A percentile compares a stretch with the other conserved stretches of the same genome.
These are phyloP conservation scores for Gymnocypris eckloni DNA, from an alignment of 2,797 vertebrate genomes.

Conservation along the genomic window DNA sequence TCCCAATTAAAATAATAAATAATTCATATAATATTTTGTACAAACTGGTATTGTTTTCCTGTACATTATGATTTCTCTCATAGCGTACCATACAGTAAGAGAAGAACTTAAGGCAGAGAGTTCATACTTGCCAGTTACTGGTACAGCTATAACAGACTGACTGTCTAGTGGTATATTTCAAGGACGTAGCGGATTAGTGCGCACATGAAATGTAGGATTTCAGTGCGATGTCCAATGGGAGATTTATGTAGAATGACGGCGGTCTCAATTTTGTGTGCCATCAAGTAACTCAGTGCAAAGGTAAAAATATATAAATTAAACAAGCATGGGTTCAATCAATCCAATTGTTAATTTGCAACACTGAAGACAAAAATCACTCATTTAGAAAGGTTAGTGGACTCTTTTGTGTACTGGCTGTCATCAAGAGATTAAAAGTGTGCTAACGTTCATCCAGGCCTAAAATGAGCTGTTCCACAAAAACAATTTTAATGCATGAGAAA, in stretches of 20 bases:
- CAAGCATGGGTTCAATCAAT: slow-evolving; percentile 49
- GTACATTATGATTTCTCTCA: slow-evolving; percentile 79
- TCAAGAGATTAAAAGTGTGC: slow-evolving; percentile 7
- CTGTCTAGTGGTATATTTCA: slow-evolving; percentile 60
- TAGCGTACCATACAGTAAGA: slow-evolving; percentile 86
- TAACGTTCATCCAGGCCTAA: slow-evolving; percentile 15
- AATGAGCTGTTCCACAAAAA: slow-evolving; percentile 14
- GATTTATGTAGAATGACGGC: slow-evolving; percentile 12
- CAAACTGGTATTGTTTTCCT: slow-evolving; percentile 89
- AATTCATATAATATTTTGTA: slow-evolving; percentile 88
- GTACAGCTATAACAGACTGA: slow-evolving; percentile 56
- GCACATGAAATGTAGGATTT: slow-evolving; percentile 44
- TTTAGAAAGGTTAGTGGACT: slow-evolving; percentile 18
- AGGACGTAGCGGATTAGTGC: slow-evolving; percentile 21
- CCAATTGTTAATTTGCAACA: slow-evolving; percentile 65
- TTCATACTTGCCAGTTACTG: slow-evolving; percentile 74
- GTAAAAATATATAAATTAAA: slow-evolving; percentile 54
- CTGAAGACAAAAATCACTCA: slow-evolving; percentile 40
- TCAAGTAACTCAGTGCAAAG: slow-evolving; percentile 41
- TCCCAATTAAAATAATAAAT: slow-evolving; percentile 91
- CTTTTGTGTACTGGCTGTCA: slow-evolving; percentile 22
- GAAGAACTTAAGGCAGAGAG: slow-evolving; percentile 88
- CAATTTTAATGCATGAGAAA: slow-evolving; percentile 18
- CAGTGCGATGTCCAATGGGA: slow-evolving; percentile 18
- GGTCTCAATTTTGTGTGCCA: slow-evolving; percentile 8